Conservation (phyloP, 2,113 vertebrate species). For the Indicator indicator region DNA sequence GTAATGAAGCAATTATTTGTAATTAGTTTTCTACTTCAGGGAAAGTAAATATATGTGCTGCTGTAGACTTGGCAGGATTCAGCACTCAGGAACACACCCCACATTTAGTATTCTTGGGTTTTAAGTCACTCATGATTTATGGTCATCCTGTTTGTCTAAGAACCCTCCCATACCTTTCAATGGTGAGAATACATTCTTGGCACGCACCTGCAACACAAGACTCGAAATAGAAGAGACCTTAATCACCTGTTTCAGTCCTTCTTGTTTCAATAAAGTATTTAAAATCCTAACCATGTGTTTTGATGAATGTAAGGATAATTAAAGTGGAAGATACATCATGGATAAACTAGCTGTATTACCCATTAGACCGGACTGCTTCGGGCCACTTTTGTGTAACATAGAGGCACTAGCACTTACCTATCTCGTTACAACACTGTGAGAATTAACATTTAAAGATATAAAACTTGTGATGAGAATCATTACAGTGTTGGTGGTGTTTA, state of each 20-base stretch:
- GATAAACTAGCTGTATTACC: constrained; percentile 6
- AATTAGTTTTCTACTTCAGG: constrained; percentile 10
- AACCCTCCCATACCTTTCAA: not conserved
- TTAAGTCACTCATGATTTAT: not conserved
- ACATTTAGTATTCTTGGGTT: not conserved
- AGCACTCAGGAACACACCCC: not conserved
- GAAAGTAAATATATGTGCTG: not conserved
- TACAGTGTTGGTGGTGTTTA: not conserved
- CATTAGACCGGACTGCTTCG: not conserved
- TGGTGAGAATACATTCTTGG: not conserved
- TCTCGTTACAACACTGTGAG: not conserved
- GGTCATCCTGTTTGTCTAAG: not conserved
- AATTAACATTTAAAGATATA: not conserved
- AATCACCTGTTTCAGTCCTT: not conserved
- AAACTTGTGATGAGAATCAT: not conserved
- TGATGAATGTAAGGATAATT: constrained; percentile 13
- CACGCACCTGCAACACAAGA: not conserved
- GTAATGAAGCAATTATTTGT: not conserved
- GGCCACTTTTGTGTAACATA: not conserved
- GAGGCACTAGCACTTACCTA: not conserved
- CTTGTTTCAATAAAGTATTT: not conserved
- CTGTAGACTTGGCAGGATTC: constrained; percentile 1
- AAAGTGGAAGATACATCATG: not conserved
- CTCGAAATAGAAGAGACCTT: not conserved
- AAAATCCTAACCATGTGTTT: not conserved